Conservation (phyloP, 2,797 vertebrate species). For the Tympanoctomys barrerae region DNA sequence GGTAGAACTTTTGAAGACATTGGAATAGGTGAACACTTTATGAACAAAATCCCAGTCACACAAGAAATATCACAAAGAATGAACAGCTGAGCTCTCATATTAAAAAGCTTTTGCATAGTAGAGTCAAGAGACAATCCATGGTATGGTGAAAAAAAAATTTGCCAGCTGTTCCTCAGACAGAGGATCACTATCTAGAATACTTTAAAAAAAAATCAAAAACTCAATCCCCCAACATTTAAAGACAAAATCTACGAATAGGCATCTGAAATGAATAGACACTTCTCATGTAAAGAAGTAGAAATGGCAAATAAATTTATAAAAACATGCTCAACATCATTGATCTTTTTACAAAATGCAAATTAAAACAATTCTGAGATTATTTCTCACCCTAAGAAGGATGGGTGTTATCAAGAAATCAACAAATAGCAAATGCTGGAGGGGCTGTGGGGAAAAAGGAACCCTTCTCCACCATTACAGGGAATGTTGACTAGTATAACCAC, state of each 20-base stretch:
- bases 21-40: background rate
- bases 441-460: no score
- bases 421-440: background rate
- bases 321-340: background rate
- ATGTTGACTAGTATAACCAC: no score
- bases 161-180: background rate
- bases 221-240: background rate
- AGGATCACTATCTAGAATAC: background rate
- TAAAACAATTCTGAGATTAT: background rate
- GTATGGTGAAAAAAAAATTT: background rate
- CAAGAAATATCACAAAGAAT: background rate
- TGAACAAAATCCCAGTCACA: background rate
- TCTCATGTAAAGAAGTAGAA: background rate
- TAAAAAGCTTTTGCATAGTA: background rate
- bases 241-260: background rate
- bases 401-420: background rate
- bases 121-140: background rate
- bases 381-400: background rate
- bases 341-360: background rate
- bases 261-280: background rate
- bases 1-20: background rate
- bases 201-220: background rate
- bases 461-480: no score
- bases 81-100: background rate
- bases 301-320: background rate